Base-by-base conservation (phyloP, 2,797 vertebrate genomes). In the Pangasius mekongensis region DNA sequence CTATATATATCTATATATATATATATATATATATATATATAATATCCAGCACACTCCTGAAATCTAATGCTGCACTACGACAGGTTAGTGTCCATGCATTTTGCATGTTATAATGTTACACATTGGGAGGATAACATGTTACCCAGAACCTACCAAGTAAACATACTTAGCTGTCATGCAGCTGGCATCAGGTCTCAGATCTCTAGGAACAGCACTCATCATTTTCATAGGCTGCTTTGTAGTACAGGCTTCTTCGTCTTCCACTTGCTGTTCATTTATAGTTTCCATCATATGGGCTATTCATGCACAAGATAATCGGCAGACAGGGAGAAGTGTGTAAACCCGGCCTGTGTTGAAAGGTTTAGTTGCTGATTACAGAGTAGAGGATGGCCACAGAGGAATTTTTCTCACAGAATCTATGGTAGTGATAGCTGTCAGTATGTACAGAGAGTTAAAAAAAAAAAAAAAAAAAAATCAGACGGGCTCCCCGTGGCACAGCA, bases 231-330 rank as follows among this genome's bases (percentile, higher is more conserved):
- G 11, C 27, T 83, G 27, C 10, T 36, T 36, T 39, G 30, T 24
- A 24, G 54, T 36, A 10, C 5, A 81, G 60, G 2, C 56, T 82
- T 60, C 27, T 39, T 60, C 1, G 5, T 18, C 27, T 83, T 47
- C 8, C 33, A 36, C 52, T 47, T 0, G 24, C 39, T 66, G 60
- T 47, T 62, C 16, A 22, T 66, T 66, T 67, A 6, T 62, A 18
- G 36, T 27, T 18, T 64, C 3, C 1, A 82, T 62, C 78, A 60
- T 36, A 8, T 43, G 80, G 36, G 36, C 11, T 64, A n/a, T 83
- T 83, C 80, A 83, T 64, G 58, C 24, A n/a, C 11, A 83, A 82
- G 27, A 43, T 43, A 82, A 39, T 36, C 36, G 78, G 22, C 78
- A 39, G 56, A 4, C 80, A 16, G 52, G 76, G n/a, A 54, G 16